Evolutionary conservation across 2,797 vertebrate species (phyloP).

Genomic region (Hylomyscus alleni): DNA sequence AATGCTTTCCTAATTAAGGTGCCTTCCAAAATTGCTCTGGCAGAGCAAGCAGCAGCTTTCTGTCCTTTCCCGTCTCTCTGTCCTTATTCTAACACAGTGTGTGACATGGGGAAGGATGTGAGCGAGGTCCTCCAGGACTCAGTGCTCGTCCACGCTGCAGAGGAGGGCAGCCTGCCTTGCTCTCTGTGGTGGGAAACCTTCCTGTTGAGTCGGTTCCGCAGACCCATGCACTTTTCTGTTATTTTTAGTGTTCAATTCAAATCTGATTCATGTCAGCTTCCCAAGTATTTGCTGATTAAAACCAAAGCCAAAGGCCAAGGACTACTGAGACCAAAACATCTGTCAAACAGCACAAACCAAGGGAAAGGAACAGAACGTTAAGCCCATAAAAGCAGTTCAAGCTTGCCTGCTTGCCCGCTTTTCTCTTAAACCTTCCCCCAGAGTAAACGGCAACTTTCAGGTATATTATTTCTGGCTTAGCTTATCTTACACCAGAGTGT

Average conservation of each 20-base stretch:
- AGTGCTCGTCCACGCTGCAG: accelerated
- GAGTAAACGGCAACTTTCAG: not conserved
- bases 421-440: conserved; percentile 4
- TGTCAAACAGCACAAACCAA: not conserved
- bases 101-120: not conserved
- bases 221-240: not conserved
- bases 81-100: not conserved
- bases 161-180: not conserved
- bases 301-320: conserved; percentile 18
- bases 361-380: not conserved
- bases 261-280: conserved; percentile 30
- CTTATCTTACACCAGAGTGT: not conserved
- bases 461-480: not conserved
- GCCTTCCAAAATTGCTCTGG: not conserved
- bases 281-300: conserved; percentile 53
- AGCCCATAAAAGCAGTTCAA: not conserved
- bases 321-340: not conserved
- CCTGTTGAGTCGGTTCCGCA: not conserved
- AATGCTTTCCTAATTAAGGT: not conserved
- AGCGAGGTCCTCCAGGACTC: not conserved
- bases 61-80: not conserved
- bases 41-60: not conserved
- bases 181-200: not conserved
- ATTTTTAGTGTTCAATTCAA: conserved; percentile 55
- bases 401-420: not conserved